Percentiles rank a stretch among this genome's conserved stretches.
Conservation (phyloP, 2,888 invertebrate genomes). For the Eupithecia abbreviata region DNA sequence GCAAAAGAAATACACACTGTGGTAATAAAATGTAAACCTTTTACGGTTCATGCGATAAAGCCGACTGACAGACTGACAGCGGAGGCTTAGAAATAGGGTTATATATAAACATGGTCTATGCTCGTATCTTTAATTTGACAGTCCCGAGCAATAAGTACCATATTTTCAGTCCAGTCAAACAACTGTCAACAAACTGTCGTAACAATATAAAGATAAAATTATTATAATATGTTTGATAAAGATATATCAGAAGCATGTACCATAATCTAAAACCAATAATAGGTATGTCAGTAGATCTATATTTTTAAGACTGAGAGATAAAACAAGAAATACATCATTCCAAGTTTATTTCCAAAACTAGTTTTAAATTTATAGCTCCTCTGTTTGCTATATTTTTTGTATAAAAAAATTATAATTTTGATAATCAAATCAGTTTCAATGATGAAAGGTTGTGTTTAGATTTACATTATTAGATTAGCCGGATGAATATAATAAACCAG, state of each 20-base stretch:
- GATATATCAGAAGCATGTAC: neutral
- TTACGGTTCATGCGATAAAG: too few species aligned
- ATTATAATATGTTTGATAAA: neutral
- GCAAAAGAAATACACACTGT: too few species aligned
- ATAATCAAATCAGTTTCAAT: constrained; percentile 21
- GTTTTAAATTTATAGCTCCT: constrained; percentile 6
- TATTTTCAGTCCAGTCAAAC: neutral
- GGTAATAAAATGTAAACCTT: too few species aligned
- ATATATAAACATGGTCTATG: too few species aligned
- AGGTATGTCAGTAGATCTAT: constrained; percentile 3
- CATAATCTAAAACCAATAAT: neutral
- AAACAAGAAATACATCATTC: constrained; percentile 6
- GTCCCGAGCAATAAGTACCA: too few species aligned
- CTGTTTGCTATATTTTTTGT: constrained; percentile 1
- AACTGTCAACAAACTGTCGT: neutral
- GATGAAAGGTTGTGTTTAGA: constrained; percentile 19
- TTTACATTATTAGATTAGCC: constrained; percentile 16
- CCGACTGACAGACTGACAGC: too few species aligned
- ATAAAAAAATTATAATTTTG: constrained; percentile 1
- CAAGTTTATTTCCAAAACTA: constrained; percentile 10
- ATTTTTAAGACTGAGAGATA: neutral
- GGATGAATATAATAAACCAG: neutral
- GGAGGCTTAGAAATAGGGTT: too few species aligned
- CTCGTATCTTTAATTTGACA: too few species aligned
- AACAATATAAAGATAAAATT: neutral